Evolutionary conservation across 2,113 vertebrate genomes (phyloP).

Genomic region (Hystrix cristata): DNA sequence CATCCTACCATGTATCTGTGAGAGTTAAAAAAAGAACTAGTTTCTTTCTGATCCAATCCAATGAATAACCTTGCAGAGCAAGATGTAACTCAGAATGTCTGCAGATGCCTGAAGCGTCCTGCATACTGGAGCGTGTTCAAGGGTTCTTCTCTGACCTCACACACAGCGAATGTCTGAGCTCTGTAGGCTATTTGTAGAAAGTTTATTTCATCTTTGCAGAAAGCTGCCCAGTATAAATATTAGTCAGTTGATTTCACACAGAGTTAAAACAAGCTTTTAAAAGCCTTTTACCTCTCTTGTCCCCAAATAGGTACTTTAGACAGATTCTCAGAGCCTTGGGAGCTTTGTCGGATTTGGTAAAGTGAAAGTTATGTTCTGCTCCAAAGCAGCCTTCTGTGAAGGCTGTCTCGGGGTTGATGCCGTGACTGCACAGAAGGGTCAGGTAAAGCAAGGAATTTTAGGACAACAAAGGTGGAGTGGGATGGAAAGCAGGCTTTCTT

Average conservation of each 20-base stretch:
- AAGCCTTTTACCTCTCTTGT: slow-evolving; percentile 74
- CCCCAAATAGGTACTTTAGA: slow-evolving; percentile 61
- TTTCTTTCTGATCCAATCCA: slow-evolving; percentile 80
- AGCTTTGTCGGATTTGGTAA: slow-evolving; percentile 54
- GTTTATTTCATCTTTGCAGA: slow-evolving; percentile 81
- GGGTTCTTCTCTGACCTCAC: slow-evolving; percentile 57
- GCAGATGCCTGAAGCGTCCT: slow-evolving; percentile 61
- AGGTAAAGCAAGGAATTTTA: background rate
- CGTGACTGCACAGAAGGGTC: background rate
- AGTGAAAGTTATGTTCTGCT: slow-evolving; percentile 46
- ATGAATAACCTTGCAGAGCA: slow-evolving; percentile 70
- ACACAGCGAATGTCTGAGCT: slow-evolving; percentile 67
- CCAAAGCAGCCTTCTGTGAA: background rate
- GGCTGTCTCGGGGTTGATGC: slow-evolving; percentile 51
- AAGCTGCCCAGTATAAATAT: slow-evolving; percentile 77
- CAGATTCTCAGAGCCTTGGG: slow-evolving; percentile 66
- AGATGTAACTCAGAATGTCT: slow-evolving; percentile 78
- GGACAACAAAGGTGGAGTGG: background rate
- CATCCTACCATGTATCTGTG: slow-evolving; percentile 71
- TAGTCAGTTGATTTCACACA: slow-evolving; percentile 74
- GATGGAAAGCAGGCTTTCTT: background rate
- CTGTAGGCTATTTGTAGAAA: slow-evolving; percentile 73
- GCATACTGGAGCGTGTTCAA: slow-evolving; percentile 62
- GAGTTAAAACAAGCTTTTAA: slow-evolving; percentile 82
- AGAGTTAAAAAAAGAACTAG: slow-evolving; percentile 75